These are phyloP conservation scores for Nothocercus nigrocapillus DNA, from an alignment of 2,113 vertebrate species.

Conservation along the genomic window DNA sequence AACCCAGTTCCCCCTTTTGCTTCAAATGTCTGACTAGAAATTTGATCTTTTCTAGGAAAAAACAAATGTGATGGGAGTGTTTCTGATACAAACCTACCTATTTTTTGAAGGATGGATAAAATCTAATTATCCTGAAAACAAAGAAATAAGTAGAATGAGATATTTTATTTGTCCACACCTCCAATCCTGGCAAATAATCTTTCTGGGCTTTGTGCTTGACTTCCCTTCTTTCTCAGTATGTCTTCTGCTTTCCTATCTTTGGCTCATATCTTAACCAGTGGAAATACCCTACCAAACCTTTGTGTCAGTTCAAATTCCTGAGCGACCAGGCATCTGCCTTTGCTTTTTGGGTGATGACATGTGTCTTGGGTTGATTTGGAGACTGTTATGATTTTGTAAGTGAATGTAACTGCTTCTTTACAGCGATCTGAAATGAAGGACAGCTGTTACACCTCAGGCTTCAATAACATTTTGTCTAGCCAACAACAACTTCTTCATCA, in stretches of 20 bases:
- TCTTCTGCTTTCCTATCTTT: neutral
- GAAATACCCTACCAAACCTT: neutral
- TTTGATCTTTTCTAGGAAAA: neutral
- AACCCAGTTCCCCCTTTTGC: neutral
- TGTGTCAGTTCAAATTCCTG: neutral
- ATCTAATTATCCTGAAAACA: neutral
- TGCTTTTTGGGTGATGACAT: constrained; percentile 14
- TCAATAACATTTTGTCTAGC: constrained; percentile 39
- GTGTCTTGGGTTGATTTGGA: constrained; percentile 49
- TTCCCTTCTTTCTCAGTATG: neutral
- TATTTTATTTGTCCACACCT: neutral
- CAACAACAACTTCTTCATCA: constrained; percentile 38
- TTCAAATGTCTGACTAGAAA: neutral
- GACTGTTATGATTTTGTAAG: constrained; percentile 45
- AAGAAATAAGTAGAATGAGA: neutral
- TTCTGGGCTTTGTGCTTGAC: neutral
- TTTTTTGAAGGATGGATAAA: neutral
- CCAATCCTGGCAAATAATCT: neutral
- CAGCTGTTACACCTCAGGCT: constrained; percentile 33
- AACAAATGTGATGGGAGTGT: fast-evolving
- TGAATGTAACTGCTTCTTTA: constrained; percentile 31
- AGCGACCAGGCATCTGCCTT: neutral
- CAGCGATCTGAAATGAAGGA: constrained; percentile 4
- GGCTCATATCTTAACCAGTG: neutral
- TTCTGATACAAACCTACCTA: neutral